phyloP scores from a whole-genome alignment of 2,113 vertebrate genomes.

The Nothocercus julius region DNA sequence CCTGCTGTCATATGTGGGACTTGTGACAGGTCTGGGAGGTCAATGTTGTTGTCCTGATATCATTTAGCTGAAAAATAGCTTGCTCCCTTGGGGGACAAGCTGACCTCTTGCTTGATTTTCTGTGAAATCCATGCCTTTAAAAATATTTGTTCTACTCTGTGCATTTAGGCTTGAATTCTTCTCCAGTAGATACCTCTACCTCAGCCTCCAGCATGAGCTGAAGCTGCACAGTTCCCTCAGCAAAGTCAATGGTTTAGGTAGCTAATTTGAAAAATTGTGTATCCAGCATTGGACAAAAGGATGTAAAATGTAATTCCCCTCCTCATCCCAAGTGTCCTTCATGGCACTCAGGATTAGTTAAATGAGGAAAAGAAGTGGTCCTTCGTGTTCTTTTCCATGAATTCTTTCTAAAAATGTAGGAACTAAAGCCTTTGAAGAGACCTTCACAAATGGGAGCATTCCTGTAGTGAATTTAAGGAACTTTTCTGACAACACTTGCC shows the following conservation, averaged over 20 bases:
- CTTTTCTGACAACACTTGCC: neutral
- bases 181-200: neutral
- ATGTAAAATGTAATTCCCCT: neutral
- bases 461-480: neutral
- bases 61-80: neutral
- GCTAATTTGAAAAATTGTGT: neutral
- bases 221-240: neutral
- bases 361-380: neutral
- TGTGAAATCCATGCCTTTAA: neutral
- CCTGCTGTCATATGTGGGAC: neutral
- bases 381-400: neutral
- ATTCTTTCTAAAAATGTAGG: neutral
- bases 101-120: neutral
- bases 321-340: neutral
- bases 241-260: neutral
- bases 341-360: neutral
- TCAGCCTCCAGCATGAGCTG: fast-evolving
- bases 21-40: neutral
- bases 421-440: constrained; percentile 2
- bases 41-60: neutral
- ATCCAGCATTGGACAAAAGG: neutral
- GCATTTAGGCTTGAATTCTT: neutral
- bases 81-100: neutral
- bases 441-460: neutral
- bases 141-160: neutral